phyloP scores from a whole-genome alignment of 2,888 invertebrate genomes.

The Petrophora chlorosata region DNA sequence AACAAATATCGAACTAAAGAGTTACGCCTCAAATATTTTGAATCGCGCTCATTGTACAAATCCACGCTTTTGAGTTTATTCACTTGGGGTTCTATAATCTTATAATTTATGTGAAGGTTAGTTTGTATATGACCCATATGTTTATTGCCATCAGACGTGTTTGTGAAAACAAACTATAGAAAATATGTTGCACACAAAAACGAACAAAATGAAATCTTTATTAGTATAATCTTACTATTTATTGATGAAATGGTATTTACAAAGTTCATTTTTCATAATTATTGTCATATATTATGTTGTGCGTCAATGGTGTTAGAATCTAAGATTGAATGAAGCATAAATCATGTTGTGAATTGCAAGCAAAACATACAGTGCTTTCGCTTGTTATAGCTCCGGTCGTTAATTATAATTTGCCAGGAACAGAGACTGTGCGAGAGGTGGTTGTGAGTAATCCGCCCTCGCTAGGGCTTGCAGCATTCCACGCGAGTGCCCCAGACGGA shows the following conservation, averaged over 20 bases:
- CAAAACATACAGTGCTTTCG: constrained; percentile 18
- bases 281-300: constrained; percentile 39
- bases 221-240: constrained; percentile 63
- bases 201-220: constrained; percentile 60
- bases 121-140: constrained; percentile 57
- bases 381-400: constrained; percentile 31
- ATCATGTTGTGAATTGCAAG: constrained; percentile 19
- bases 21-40: constrained; percentile 38
- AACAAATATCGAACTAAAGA: constrained; percentile 56
- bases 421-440: constrained; percentile 30
- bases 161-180: constrained; percentile 64
- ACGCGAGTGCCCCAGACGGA: constrained; percentile 71
- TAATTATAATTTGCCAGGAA: constrained; percentile 51
- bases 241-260: constrained; percentile 54
- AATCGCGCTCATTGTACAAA: constrained; percentile 44
- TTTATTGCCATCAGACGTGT: constrained; percentile 57
- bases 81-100: constrained; percentile 54
- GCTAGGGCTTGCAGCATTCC: constrained; percentile 60
- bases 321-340: constrained; percentile 21
- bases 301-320: constrained; percentile 28
- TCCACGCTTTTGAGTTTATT: constrained; percentile 43
- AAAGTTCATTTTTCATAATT: constrained; percentile 48
- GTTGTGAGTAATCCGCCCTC: constrained; percentile 50
- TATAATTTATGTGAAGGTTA: constrained; percentile 52
- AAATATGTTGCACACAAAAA: constrained; percentile 54